These are phyloP conservation scores for Atethmia centrago DNA, from an alignment of 2,888 invertebrate genomes.

Conservation along the genomic window DNA sequence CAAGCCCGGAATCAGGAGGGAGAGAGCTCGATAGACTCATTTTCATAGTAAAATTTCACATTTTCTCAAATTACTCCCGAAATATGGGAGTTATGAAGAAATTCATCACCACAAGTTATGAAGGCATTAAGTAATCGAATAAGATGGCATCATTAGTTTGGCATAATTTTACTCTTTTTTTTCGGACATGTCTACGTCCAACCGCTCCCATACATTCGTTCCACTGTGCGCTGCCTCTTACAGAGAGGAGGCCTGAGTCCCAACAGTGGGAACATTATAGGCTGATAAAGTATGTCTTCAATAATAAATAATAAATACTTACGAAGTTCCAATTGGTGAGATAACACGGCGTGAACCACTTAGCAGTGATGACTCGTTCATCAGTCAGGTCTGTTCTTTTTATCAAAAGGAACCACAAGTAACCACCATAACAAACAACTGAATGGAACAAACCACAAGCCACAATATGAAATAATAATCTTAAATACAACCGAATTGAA, in stretches of 20 bases:
- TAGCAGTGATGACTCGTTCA: slow-evolving; percentile 63
- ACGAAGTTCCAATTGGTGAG: slow-evolving; percentile 81
- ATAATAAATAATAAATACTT: slow-evolving; percentile 62
- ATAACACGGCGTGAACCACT: slow-evolving; percentile 68
- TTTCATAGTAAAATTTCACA: no score
- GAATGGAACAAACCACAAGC: slow-evolving; percentile 28
- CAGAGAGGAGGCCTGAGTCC: neutral
- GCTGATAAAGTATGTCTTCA: neutral
- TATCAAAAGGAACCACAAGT: slow-evolving; percentile 44
- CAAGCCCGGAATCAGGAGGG: no score
- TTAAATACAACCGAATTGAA: slow-evolving; percentile 25
- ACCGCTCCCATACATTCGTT: no score
- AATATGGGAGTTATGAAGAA: no score
- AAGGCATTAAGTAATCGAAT: no score
- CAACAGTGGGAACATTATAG: neutral
- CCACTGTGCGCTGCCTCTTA: no score
- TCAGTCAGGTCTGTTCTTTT: slow-evolving; percentile 60
- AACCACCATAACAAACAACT: slow-evolving; percentile 21
- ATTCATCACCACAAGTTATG: no score
- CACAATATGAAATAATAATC: slow-evolving; percentile 48
- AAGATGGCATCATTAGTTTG: no score
- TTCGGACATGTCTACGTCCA: no score
- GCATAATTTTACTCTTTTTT: no score
- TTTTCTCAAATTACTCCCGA: no score
- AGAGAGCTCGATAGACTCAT: no score